phyloP scores from a whole-genome alignment of 2,797 vertebrate genomes.

The Eleutherodactylus coqui region DNA sequence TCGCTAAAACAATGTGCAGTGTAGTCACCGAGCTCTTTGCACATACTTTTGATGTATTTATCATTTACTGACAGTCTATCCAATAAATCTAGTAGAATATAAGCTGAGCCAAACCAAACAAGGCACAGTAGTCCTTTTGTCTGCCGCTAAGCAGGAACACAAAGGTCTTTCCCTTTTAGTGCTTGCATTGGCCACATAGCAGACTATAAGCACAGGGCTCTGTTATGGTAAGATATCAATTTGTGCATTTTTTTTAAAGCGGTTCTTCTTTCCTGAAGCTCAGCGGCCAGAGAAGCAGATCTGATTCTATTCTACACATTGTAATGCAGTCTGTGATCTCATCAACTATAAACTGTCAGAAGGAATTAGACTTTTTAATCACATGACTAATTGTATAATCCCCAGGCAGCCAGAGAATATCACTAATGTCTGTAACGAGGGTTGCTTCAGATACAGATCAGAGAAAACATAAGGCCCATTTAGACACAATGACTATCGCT shows the following conservation, averaged over 20 bases:
- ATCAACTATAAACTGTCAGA: too few species aligned
- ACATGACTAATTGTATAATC: too few species aligned
- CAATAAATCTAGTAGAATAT: background rate
- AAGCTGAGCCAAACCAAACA: background rate
- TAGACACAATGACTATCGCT: too few species aligned
- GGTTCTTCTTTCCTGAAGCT: background rate
- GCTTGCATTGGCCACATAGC: background rate
- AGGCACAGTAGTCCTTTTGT: background rate
- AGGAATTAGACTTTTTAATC: too few species aligned
- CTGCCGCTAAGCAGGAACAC: background rate
- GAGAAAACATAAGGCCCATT: too few species aligned
- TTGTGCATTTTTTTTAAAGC: too few species aligned
- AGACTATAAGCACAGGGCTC: background rate
- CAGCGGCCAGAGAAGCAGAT: background rate
- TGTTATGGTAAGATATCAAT: background rate
- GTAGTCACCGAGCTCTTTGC: background rate
- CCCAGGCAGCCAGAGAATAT: too few species aligned
- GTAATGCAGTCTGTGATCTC: background rate
- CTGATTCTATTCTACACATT: background rate
- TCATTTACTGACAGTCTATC: background rate
- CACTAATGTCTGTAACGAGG: too few species aligned
- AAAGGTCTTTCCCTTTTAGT: background rate
- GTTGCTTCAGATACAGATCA: too few species aligned
- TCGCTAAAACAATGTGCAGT: background rate
- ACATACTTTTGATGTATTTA: background rate